Base-by-base conservation (phyloP, 2,888 invertebrate genomes). In the Emmelina monodactyla region DNA sequence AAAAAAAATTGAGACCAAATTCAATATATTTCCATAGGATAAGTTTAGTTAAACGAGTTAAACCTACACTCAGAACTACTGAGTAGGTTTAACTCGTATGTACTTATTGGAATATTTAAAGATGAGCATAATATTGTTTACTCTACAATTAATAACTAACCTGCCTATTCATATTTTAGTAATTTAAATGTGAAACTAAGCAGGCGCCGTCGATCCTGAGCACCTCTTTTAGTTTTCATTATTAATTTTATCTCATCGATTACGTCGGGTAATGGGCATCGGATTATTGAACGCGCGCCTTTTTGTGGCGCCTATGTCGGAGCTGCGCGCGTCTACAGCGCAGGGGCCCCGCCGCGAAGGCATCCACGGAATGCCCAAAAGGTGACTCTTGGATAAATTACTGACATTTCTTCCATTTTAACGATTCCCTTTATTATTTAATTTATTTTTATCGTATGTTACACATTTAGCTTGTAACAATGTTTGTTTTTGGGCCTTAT, bases 301-400 rank as follows among this genome's bases (percentile, higher is more conserved):
- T 78, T 78, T 76, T 78, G 76, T 79, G 78, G 76, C 76, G 75
- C 76, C 78, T 73, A 72, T 68, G 70, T 70, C 70, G 72, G 73
- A 61, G 62, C 65, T 62, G 70, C 68, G 66, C 66, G 73, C 67
- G 73, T 72, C 75, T 69, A 71, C 66, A 72, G 68, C 67, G 61
- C 55, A 58, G 70, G 52, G 64, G 52, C 71, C 78, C 79, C 78
- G 78, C 59, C 63, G 78, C 53, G 78, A 57, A 53, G 76, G 76
- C 66, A 79, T 76, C 71, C 64, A 62, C 63, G 76, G 78, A 73
- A 79, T 79, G 73, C 70, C 63, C 66, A 70, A 76, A 75, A 79
- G 79, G 79, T 79, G 79, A 78, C 76, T 78, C 67, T 66, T 63
- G 76, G 72, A 79, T 79, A 79, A 78, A 79, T 79, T 78, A 79